phyloP scores from a whole-genome alignment of 2,113 vertebrate species.

The Cairina moschata region DNA sequence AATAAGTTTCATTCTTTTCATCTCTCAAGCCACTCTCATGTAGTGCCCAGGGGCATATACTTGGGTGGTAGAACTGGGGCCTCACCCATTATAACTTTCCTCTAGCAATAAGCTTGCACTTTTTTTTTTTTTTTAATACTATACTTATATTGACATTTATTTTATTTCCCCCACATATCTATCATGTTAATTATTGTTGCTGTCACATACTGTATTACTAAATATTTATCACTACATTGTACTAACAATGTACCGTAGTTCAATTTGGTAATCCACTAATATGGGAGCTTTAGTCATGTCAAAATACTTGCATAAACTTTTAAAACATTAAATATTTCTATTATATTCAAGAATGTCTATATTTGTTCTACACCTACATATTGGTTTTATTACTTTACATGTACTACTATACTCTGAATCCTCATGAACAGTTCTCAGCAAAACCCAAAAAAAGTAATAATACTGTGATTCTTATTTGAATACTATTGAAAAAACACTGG shows the following conservation, averaged over 20 bases:
- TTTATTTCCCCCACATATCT: background rate
- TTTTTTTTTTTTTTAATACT: background rate
- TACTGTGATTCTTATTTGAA: background rate
- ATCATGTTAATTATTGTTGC: accelerated
- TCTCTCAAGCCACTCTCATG: background rate
- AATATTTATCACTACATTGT: too few relatives aligned
- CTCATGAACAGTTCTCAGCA: background rate
- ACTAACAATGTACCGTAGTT: background rate
- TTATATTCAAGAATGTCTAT: background rate
- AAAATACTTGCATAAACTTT: background rate
- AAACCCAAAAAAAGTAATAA: background rate
- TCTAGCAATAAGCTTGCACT: background rate
- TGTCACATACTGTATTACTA: background rate
- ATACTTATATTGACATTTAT: background rate
- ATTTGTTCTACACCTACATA: background rate
- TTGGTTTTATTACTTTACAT: background rate
- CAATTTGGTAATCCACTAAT: background rate
- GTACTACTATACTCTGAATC: background rate
- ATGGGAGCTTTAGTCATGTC: background rate
- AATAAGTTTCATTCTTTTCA: background rate
- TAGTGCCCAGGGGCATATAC: background rate
- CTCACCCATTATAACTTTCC: background rate
- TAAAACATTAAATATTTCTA: background rate
- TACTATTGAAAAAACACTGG: background rate
- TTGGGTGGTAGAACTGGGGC: background rate